phyloP scores from a whole-genome alignment of 2,797 vertebrate species.

The Hydrocynus forskahlii region DNA sequence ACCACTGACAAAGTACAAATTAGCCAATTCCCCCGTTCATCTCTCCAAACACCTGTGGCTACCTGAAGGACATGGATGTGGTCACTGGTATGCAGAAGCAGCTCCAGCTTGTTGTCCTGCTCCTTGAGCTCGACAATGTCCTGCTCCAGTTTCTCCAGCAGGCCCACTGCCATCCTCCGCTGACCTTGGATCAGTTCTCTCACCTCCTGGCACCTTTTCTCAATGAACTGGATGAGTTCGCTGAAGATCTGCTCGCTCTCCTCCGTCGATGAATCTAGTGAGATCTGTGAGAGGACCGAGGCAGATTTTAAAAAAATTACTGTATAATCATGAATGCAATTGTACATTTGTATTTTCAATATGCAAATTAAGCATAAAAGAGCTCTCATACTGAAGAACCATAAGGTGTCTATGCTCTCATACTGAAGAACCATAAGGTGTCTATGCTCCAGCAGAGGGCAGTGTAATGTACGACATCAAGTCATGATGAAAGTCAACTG shows the following conservation, averaged over 20 bases:
- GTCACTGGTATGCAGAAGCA: constrained; percentile 47
- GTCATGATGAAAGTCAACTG: too few relatives aligned
- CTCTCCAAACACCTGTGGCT: background rate
- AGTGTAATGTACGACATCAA: too few relatives aligned
- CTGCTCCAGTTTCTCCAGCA: constrained; percentile 37
- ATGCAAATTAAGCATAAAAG: too few relatives aligned
- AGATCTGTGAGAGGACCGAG: constrained; percentile 38
- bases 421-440: too few relatives aligned
- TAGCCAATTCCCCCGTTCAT: too few relatives aligned
- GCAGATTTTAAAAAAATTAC: too few relatives aligned
- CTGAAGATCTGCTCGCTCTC: constrained; percentile 49
- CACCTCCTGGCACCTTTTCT: constrained; percentile 63
- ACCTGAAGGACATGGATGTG: constrained; percentile 56
- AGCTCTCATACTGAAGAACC: too few relatives aligned
- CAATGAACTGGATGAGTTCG: constrained; percentile 39
- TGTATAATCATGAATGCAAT: too few relatives aligned
- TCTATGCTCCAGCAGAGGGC: too few relatives aligned
- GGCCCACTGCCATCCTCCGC: constrained; percentile 32
- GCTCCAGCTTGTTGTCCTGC: constrained; percentile 45
- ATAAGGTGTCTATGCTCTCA: too few relatives aligned
- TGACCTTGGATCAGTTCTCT: constrained; percentile 48
- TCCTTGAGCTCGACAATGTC: constrained; percentile 42
- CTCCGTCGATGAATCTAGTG: constrained; percentile 42
- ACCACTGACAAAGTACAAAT: too few relatives aligned
- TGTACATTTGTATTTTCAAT: too few relatives aligned